Base-by-base conservation (phyloP, 92 coral and sea anemone species). In the Galaxea fascicularis region DNA sequence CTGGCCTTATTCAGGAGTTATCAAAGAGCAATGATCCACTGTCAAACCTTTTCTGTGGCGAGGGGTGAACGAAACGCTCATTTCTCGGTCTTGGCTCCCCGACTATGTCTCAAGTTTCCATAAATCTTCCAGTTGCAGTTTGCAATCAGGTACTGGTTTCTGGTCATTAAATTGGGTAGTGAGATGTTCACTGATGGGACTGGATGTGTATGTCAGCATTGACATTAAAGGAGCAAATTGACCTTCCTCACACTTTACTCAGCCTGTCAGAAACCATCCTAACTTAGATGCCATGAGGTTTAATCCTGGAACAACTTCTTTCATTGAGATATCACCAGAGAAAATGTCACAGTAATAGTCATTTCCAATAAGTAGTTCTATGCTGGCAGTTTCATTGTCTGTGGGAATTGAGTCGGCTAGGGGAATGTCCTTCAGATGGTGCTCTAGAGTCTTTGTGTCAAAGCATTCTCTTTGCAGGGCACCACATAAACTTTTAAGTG, bases 101-200 rank as follows among this genome's bases (percentile, higher is more conserved):
- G n/a, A n/a, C n/a, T n/a, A n/a, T 18, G 89, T 80, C 68, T 87
- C 91, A 27, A 87, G 83, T 35, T 87, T 84, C 91, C 91, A 90
- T 74, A 90, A 87, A 6, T 68, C 82, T 39, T 74, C 56, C 53
- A 63, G 59, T 49, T 75, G 80, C 46, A 9, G 72, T 14, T 65
- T 65, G 20, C 31, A 27, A 21, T 67, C 76, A 14, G 53, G 18
- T 56, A 15, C 14, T 60, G 21, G 73, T 74, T 54, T 4, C 46
- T 54, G 64, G 66, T 5, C 78, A 53, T 74, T 20, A 20, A 20
- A 74, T 5, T 20, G 29, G 54, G 66, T 29, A 75, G 30, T 4
- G 2, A 57, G 30, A 56, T 73, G 51, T 56, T 29, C 80, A 31
- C 51, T 75, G 67, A 54, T n/a, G 0, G 67, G 52, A 74, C 49